A percentile compares a stretch with the other conserved stretches of the same genome.
Evolutionary conservation across 2,888 invertebrate genomes (phyloP).

Genomic region (Tholera decimalis): DNA sequence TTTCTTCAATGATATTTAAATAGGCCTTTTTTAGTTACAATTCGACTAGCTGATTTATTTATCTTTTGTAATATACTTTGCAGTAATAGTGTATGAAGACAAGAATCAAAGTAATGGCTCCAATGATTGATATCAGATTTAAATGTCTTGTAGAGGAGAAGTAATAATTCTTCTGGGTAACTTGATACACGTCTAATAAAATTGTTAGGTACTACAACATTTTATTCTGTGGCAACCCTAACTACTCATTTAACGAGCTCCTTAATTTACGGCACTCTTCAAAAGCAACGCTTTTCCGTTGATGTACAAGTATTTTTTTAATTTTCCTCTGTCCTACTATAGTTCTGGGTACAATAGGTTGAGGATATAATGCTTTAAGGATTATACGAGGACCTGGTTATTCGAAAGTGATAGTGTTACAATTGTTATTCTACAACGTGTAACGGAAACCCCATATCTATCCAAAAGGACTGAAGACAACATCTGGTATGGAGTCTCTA

Average conservation of each 20-base stretch:
- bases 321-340: conserved; percentile 57
- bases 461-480: too few species aligned
- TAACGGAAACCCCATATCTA: too few species aligned
- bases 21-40: too few species aligned
- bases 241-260: conserved; percentile 63
- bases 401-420: background rate
- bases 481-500: too few species aligned
- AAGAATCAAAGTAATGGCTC: background rate
- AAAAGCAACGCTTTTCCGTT: conserved; percentile 67
- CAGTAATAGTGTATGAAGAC: background rate
- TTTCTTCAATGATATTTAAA: too few species aligned
- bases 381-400: background rate
- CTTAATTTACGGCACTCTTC: conserved; percentile 70
- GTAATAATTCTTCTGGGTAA: conserved; percentile 6
- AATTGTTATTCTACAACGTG: too few species aligned
- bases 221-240: conserved; percentile 55
- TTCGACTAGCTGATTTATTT: too few species aligned
- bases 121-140: background rate
- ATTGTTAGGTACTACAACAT: background rate
- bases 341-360: background rate
- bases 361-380: background rate
- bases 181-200: conserved; percentile 22
- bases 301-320: conserved; percentile 69
- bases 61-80: too few species aligned
- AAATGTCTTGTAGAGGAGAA: background rate